phyloP scores from a whole-genome alignment of 2,797 vertebrate species.

The Scarus forsteni region DNA sequence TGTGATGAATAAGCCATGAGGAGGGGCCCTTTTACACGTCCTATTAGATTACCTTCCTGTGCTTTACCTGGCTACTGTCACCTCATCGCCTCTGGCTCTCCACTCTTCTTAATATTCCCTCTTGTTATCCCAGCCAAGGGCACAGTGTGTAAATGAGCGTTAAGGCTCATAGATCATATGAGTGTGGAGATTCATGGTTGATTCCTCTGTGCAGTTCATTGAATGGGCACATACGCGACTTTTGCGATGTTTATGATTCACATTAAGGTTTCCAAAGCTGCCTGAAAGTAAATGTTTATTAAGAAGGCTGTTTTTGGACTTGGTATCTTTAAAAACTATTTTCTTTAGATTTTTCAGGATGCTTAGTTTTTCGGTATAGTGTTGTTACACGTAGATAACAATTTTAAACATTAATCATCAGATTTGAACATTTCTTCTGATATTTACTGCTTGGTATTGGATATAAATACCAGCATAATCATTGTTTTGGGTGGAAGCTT shows the following conservation, averaged over 20 bases:
- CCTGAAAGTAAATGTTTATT: conserved; percentile 7
- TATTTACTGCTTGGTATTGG: too few species aligned
- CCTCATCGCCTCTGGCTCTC: conserved; percentile 53
- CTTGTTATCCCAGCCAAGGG: conserved; percentile 49
- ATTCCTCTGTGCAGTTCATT: conserved; percentile 29
- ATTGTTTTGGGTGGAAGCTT: too few species aligned
- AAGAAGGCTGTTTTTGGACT: background rate
- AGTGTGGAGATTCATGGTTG: conserved; percentile 26
- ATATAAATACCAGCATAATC: too few species aligned
- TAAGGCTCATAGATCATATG: conserved; percentile 40
- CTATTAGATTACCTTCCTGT: conserved; percentile 77
- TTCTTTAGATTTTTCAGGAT: background rate
- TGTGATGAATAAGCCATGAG: conserved; percentile 85
- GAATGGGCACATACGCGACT: conserved; percentile 4
- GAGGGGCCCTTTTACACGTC: conserved; percentile 81
- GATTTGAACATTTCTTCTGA: too few species aligned
- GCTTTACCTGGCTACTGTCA: conserved; percentile 76
- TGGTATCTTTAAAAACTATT: conserved; percentile 7
- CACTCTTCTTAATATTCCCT: conserved; percentile 50
- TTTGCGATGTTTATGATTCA: conserved; percentile 27
- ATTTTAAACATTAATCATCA: too few species aligned
- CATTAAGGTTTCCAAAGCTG: conserved; percentile 15
- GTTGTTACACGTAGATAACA: too few species aligned
- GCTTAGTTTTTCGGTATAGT: too few species aligned
- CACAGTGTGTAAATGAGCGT: conserved; percentile 40